Base-by-base conservation (phyloP, 2,113 vertebrate species). In the Myiagra hebetior region DNA sequence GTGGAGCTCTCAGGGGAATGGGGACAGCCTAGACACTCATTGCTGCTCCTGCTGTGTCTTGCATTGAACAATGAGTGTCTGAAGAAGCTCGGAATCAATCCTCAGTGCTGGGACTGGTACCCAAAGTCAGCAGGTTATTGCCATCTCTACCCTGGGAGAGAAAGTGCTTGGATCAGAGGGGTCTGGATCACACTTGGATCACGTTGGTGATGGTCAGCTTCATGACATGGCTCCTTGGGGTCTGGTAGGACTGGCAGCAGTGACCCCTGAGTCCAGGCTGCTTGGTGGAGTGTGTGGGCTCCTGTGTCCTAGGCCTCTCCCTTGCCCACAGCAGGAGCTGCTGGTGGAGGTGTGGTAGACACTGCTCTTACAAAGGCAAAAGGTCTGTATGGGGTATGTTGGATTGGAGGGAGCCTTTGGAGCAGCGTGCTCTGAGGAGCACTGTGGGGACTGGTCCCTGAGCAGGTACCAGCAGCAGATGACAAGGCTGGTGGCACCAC, bases 391-490 rank as follows among this genome's bases (percentile, higher is more conserved):
- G 21, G 5, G 7, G 16, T n/a, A n/a, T 4, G 7, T 50, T 1
- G 0, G 24, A 41, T 41, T 59, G 56, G 26, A 67, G 79, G 57
- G 65, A 47, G 3, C 11, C 28, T 90, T 49, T 50, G 67, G 46
- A 65, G 41, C 22, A n/a, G 46, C 0, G 0, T 67, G 62, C 69
- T 57, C 27, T 35, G 31, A 39, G 67, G 53, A 72, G 53, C 63
- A 33, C 35, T 0, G 0, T 44, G 67, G 42, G 26, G 41, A 33
- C 60, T 70, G 31, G 26, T 56, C 22, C 42, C 73, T 3, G 1
- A 42, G 52, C 57, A 72, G 52, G 44, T 68, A 14, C 39, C 33
- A 41, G 56, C 57, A 59, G 57, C 28, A 50, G 49, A 37, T 1
- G 1, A 33, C 1, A 5, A 67, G 67, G 41, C 44, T 91, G 59